Evolutionary conservation across 2,888 invertebrate species (phyloP).

Genomic region (Tenthredo livida): DNA sequence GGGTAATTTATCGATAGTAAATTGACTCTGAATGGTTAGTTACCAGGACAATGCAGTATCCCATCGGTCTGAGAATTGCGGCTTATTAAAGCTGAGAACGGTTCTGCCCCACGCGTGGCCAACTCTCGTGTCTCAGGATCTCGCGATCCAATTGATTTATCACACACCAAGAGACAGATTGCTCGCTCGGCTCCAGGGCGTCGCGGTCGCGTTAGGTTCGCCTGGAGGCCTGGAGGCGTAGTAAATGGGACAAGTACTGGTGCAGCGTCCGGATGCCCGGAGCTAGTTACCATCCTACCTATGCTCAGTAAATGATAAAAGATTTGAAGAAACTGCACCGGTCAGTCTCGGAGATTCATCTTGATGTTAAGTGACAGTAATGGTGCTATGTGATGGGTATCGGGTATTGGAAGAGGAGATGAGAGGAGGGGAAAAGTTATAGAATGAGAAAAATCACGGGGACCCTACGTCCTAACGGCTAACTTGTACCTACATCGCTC

Average conservation of each 20-base stretch:
- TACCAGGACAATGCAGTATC: constrained; percentile 65
- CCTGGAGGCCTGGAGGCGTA: constrained; percentile 45
- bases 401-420: background rate
- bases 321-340: constrained; percentile 24
- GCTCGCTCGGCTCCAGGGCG: constrained; percentile 55
- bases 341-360: constrained; percentile 31
- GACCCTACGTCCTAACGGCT: background rate
- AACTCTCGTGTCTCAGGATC: constrained; percentile 36
- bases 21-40: constrained; percentile 62
- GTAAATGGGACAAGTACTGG: constrained; percentile 45
- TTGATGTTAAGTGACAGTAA: constrained; percentile 46
- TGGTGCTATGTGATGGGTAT: constrained; percentile 38
- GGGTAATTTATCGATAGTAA: constrained; percentile 62
- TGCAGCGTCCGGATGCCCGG: constrained; percentile 26
- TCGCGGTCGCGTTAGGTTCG: constrained; percentile 27
- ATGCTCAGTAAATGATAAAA: constrained; percentile 18
- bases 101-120: constrained; percentile 27
- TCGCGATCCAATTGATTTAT: constrained; percentile 71
- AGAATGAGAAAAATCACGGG: constrained; percentile 36
- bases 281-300: constrained; percentile 36
- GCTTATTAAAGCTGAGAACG: constrained; percentile 44
- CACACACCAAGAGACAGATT: constrained; percentile 74
- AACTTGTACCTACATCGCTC: constrained; percentile 25
- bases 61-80: constrained; percentile 20
- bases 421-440: background rate